Evolutionary conservation across 2,113 vertebrate species (phyloP).

Genomic region (Camelus dromedarius): DNA sequence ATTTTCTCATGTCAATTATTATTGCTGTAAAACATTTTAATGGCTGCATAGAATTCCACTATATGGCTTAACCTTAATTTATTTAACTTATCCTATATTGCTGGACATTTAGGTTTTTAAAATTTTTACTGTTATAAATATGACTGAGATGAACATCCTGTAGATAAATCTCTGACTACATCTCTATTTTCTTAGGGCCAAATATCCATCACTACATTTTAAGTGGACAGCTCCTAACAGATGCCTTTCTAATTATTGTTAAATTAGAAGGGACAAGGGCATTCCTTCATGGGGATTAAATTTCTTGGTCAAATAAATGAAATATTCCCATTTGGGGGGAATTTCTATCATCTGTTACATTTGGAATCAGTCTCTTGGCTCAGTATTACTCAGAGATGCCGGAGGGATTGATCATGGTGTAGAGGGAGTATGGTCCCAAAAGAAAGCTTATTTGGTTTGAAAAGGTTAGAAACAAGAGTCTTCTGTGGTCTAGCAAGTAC

Average conservation of each 20-base stretch:
- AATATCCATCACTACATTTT: not conserved
- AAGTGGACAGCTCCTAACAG: not conserved
- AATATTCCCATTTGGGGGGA: not conserved
- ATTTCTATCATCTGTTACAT: constrained; percentile 46
- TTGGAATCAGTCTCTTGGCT: constrained; percentile 41
- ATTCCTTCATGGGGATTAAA: constrained; percentile 3
- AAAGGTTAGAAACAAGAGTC: constrained; percentile 7
- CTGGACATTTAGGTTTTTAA: not conserved
- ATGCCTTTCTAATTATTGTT: constrained; percentile 44
- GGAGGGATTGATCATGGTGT: not conserved
- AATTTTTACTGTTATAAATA: constrained; percentile 28
- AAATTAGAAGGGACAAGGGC: constrained; percentile 6
- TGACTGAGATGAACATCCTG: constrained; percentile 53
- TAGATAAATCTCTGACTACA: not conserved
- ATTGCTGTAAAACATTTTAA: constrained; percentile 34
- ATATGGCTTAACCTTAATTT: constrained; percentile 24
- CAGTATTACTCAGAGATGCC: constrained; percentile 41
- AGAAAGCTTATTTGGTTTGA: constrained; percentile 29
- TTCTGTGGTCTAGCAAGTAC: constrained; percentile 28
- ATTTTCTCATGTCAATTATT: constrained; percentile 55
- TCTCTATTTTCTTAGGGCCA: constrained; percentile 48
- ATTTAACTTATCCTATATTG: not conserved
- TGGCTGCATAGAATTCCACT: not conserved
- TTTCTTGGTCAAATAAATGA: constrained; percentile 57
- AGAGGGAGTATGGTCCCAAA: not conserved